A percentile compares a stretch with the other conserved stretches of the same genome.
Conservation (phyloP, 2,888 invertebrate genomes). For the Itoplectis maculator region DNA sequence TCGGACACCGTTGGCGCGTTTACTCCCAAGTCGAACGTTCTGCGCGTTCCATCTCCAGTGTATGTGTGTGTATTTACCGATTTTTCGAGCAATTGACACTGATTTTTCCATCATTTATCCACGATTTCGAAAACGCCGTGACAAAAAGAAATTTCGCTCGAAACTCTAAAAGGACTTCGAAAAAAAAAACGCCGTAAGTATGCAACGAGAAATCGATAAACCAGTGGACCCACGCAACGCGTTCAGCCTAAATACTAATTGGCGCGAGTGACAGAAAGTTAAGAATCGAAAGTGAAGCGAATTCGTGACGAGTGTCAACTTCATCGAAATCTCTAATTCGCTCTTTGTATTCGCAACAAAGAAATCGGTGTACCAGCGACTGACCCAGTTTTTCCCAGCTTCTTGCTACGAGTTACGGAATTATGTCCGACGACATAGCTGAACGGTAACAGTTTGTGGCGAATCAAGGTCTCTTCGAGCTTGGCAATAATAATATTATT, state of each 20-base stretch:
- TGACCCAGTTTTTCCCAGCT: constrained; percentile 29
- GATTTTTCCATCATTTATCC: not conserved
- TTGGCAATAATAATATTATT: no score
- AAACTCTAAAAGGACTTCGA: not conserved
- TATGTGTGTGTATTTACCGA: constrained; percentile 62
- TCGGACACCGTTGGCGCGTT: constrained; percentile 74
- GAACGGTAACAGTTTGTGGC: not conserved
- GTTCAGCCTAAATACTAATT: not conserved
- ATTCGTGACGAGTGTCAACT: constrained; percentile 3
- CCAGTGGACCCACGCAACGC: not conserved
- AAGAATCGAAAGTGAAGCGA: constrained; percentile 4
- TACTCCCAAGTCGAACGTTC: constrained; percentile 55
- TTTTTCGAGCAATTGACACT: constrained; percentile 40
- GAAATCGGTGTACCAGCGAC: not conserved
- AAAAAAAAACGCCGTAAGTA: constrained; percentile 20
- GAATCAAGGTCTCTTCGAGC: not conserved
- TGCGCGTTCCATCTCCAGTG: constrained; percentile 13
- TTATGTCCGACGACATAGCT: not conserved
- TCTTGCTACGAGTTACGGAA: not conserved
- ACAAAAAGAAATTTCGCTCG: not conserved
- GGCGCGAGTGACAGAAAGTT: not conserved
- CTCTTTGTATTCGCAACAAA: not conserved
- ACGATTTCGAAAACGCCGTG: not conserved
- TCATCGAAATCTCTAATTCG: not conserved
- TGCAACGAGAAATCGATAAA: constrained; percentile 14